Conservation (phyloP, 2,113 vertebrate species). For the Anhinga rufa region DNA sequence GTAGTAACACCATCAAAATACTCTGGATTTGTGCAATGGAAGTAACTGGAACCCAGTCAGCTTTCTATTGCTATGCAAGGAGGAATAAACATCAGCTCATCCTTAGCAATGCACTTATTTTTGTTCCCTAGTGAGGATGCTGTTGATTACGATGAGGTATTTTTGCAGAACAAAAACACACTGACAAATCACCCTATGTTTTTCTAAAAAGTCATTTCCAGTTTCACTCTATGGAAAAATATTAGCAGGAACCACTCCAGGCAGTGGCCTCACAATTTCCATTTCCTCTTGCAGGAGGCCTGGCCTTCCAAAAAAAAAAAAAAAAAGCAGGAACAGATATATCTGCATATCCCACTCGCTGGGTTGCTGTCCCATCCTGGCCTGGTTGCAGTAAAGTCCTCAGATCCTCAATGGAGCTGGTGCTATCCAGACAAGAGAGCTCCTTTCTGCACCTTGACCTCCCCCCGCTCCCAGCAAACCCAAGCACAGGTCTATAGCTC, state of each 20-base stretch:
- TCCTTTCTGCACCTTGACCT: not conserved
- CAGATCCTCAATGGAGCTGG: not conserved
- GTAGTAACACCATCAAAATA: not conserved
- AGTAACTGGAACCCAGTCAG: not conserved
- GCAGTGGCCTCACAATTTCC: not conserved
- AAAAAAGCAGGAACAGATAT: not conserved
- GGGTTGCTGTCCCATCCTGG: not conserved
- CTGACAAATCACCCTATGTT: not conserved
- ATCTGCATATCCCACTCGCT: accelerated
- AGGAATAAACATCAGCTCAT: not conserved
- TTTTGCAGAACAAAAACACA: not conserved
- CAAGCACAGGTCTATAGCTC: not conserved
- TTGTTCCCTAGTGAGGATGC: not conserved
- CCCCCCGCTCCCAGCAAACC: not conserved
- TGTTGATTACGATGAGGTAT: not conserved
- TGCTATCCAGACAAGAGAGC: not conserved
- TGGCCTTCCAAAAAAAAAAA: not conserved
- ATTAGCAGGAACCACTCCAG: not conserved
- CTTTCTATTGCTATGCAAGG: not conserved
- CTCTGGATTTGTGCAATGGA: not conserved
- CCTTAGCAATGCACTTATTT: not conserved
- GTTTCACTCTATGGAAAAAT: not conserved
- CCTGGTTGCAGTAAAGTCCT: not conserved
- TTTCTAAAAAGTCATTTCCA: not conserved
- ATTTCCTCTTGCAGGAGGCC: not conserved